Evolutionary conservation across 2,797 vertebrate species (phyloP), one percentile per base, ranked within the genome.

Genomic region (Hirundo rustica): DNA sequence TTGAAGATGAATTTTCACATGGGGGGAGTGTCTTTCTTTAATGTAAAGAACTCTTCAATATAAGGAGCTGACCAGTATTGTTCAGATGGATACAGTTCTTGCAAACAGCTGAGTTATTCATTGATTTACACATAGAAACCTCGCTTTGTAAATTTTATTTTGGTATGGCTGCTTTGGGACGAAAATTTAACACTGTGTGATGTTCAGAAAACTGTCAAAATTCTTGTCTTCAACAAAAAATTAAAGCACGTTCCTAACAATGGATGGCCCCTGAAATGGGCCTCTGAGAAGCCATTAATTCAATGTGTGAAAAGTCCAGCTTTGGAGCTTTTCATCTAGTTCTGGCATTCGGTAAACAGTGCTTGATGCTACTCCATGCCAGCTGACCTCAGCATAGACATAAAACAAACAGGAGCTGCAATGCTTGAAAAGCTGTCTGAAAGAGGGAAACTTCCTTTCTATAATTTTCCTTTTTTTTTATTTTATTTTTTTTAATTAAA

Each of bases 311-410:
- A 45, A 76, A 84, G 66, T 12, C 21, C 53, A 58, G 12, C 10
- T 70, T 88, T 83, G 44, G 38, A 66, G 18, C 4, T 88, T 91
- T 91, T 77, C 0, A 20, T 89, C 62, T 50, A 48, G 16, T 57
- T 88, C 34, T 66, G 38, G 55, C 20, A 10, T 61, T 61, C 45
- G 7, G 26, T 65, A 86, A 91, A 38, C 9, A 72, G 32, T n/a
- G 34, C 16, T 61, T 0, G 1, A 34, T 61, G 16, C 12, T 38
- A 58, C 17, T 19, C 25, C 57, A 21, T 1, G 1, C 25, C 30
- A 50, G 26, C n/a, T 61, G 32, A 77, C 32, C 53, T 89, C 54
- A 44, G 25, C 3, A 13, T 44, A 45, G 65, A 34, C 26, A 18
- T 30, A 40, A 76, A 81, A 25, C 16, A 50, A 79, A 21, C 21